Evolutionary conservation across 2,888 invertebrate species (phyloP).

Genomic region (Conops quadrifasciatus): DNA sequence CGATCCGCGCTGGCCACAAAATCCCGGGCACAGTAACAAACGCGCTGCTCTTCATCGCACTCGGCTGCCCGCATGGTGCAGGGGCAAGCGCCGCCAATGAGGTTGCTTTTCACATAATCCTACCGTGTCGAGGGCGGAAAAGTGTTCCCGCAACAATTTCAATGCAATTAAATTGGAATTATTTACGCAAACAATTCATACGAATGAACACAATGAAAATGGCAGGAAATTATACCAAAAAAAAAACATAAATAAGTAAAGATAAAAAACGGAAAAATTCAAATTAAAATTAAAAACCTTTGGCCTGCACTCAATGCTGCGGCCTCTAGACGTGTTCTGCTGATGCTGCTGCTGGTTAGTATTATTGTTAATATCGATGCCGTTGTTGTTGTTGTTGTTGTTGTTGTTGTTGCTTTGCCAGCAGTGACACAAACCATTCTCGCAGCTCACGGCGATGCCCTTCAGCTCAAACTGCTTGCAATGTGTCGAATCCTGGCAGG

Average conservation of each 20-base stretch:
- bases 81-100: constrained; percentile 59
- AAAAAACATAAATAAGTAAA: constrained; percentile 28
- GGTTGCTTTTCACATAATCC: constrained; percentile 52
- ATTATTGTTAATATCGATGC: constrained; percentile 8
- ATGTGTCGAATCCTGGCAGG: constrained; percentile 49
- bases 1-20: constrained; percentile 54
- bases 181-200: background rate
- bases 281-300: constrained; percentile 41
- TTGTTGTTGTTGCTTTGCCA: constrained; percentile 27
- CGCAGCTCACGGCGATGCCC: constrained; percentile 48
- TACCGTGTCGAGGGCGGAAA: constrained; percentile 24
- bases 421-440: constrained; percentile 50
- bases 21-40: constrained; percentile 52
- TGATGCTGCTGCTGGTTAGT: too few species aligned
- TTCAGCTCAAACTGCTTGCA: constrained; percentile 49
- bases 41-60: constrained; percentile 49
- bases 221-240: constrained; percentile 17
- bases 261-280: background rate
- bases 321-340: constrained; percentile 8
- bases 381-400: background rate
- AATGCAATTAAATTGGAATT: background rate
- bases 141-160: background rate
- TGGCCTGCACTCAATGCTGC: constrained; percentile 51
- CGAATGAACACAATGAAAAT: background rate
- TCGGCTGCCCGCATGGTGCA: constrained; percentile 52